Conservation (phyloP, 2,797 vertebrate species). For the Diplodus puntazzo region DNA sequence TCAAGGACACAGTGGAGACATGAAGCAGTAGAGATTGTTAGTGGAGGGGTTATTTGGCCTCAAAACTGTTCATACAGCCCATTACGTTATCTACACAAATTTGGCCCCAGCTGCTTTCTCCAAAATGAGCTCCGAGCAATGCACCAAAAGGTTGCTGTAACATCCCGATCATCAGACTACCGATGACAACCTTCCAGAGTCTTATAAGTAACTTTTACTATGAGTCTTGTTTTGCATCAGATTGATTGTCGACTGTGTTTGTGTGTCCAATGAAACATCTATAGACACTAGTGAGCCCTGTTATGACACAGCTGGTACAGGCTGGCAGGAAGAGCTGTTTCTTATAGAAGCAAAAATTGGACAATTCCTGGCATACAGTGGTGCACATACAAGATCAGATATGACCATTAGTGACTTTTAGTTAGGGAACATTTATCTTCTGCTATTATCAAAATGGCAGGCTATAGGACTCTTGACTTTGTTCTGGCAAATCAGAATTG, state of each 20-base stretch:
- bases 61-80: slow-evolving; percentile 41
- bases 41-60: slow-evolving; percentile 27
- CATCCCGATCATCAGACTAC: slow-evolving; percentile 23
- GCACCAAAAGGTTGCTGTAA: slow-evolving; percentile 38
- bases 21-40: not conserved
- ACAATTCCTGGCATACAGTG: not conserved
- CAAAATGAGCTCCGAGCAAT: slow-evolving; percentile 47
- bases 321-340: not conserved
- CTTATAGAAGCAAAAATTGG: slow-evolving; percentile 1
- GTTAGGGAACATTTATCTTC: not conserved
- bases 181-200: slow-evolving; percentile 15
- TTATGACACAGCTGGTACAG: slow-evolving; percentile 27
- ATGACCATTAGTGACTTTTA: not conserved
- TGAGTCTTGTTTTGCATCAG: slow-evolving; percentile 10
- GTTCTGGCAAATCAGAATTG: too few species aligned
- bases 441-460: not conserved
- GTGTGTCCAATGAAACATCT: slow-evolving; percentile 18
- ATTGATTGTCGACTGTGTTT: slow-evolving; percentile 5
- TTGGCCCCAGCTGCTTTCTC: slow-evolving; percentile 34
- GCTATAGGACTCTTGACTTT: too few species aligned
- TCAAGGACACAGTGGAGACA: slow-evolving; percentile 17
- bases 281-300: not conserved
- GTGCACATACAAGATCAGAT: not conserved
- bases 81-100: slow-evolving; percentile 50
- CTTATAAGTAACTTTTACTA: slow-evolving; percentile 2